Evolutionary conservation across 2,797 vertebrate genomes (phyloP).

Genomic region (Philypnodon macrostomus): DNA sequence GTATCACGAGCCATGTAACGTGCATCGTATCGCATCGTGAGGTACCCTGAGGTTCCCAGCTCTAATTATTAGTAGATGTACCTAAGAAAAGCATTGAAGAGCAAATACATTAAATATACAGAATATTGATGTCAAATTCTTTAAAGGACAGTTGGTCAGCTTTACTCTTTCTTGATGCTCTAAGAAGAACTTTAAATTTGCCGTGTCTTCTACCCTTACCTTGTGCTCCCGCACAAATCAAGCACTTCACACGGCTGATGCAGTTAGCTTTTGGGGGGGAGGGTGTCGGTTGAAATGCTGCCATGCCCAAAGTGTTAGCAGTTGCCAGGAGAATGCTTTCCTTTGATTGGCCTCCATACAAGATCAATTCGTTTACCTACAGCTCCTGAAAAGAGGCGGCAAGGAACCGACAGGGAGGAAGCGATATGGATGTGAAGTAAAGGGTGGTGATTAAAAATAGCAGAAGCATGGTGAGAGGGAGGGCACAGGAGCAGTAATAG

Average conservation of each 20-base stretch:
- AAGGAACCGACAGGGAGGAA: constrained; percentile 1
- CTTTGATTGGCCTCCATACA: constrained; percentile 53
- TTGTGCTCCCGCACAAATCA: constrained; percentile 37
- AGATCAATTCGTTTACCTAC: constrained; percentile 54
- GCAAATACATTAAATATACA: too few relatives aligned
- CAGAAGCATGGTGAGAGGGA: constrained; percentile 15
- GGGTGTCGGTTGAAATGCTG: constrained; percentile 14
- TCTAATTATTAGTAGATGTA: too few relatives aligned
- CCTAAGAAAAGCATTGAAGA: too few relatives aligned
- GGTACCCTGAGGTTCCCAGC: too few relatives aligned
- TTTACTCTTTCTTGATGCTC: too few relatives aligned
- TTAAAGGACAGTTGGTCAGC: too few relatives aligned
- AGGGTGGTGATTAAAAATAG: constrained; percentile 33
- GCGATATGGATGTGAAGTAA: constrained; percentile 11
- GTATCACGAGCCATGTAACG: too few relatives aligned
- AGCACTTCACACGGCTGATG: constrained; percentile 33
- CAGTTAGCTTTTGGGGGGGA: constrained; percentile 21
- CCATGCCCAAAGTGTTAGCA: constrained; percentile 28
- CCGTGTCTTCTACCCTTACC: constrained; percentile 35
- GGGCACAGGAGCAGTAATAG: constrained; percentile 11
- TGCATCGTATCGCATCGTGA: too few relatives aligned
- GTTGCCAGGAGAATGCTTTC: constrained; percentile 40
- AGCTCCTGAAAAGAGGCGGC: constrained; percentile 24
- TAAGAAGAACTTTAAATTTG: constrained; percentile 48
- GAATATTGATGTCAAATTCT: too few relatives aligned